Percentiles rank a stretch among this genome's conserved stretches.
Conservation (phyloP, 2,888 invertebrate species). For the Rhopalosiphum nymphaeae region DNA sequence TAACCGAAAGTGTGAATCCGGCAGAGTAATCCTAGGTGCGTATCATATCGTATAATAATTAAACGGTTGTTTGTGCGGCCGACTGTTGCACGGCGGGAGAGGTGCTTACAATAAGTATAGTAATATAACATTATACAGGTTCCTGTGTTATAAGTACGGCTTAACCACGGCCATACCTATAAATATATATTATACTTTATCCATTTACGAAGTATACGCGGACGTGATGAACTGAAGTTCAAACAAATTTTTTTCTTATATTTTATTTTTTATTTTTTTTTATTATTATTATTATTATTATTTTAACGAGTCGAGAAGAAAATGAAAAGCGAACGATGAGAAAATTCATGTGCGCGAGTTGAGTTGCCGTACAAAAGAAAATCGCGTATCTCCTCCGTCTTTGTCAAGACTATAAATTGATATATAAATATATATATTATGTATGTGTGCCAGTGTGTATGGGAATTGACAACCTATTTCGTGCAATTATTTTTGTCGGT, state of each 20-base stretch:
- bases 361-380: conserved; percentile 15
- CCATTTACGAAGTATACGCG: background rate
- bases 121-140: background rate
- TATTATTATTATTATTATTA: background rate
- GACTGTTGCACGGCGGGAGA: background rate
- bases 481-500: background rate
- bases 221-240: conserved; percentile 15
- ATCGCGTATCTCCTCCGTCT: background rate
- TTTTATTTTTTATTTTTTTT: background rate
- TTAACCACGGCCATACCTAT: background rate
- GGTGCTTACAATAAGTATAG: background rate
- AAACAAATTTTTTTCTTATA: conserved; percentile 31
- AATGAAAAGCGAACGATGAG: conserved; percentile 20
- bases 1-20: background rate
- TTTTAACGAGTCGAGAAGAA: background rate
- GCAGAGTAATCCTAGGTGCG: background rate
- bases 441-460: background rate
- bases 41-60: background rate
- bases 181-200: background rate
- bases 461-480: conserved; percentile 13
- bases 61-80: background rate
- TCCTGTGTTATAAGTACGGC: background rate
- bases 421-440: background rate
- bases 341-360: background rate
- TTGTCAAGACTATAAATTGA: conserved; percentile 9